Base-by-base conservation (phyloP, 2,888 invertebrate species). In the Cheilosia soror region DNA sequence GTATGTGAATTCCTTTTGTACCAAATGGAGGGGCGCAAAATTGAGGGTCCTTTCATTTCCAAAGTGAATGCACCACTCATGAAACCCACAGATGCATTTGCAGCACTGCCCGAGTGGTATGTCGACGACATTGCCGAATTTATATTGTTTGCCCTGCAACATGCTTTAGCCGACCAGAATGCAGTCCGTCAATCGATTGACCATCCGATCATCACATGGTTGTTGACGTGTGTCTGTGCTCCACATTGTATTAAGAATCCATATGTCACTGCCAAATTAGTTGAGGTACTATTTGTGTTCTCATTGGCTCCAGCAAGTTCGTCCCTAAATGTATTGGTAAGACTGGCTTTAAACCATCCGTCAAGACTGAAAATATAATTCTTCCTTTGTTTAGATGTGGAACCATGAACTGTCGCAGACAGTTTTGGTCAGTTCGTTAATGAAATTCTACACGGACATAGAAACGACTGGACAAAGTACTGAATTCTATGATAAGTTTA, bases 401-500 rank as follows among this genome's bases (percentile, higher is more conserved):
- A 95, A 96, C 87, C 98, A 98, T 91, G 96, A 96, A 68, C 93
- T 98, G 85, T 96, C 97, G 5, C 96, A 96, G 89, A 95, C 95
- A 3, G 94, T 95, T 79, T 93, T 99, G 80, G 97, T 98, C 0
- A 96, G 97, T 88, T 96, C 97, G 20, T 94, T 99, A 47, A 98
- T 99, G 98, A 97, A 97, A 93, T 99, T 99, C 93, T 99, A 99
- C 93, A 98, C 98, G 89, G 98, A 98, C 89, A 97, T 99, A 73
- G 99, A 99, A 93, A 97, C 97, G 11, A 99, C 99, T 9, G 99
- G 99, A 9, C 97, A 98, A 88, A 98, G 97, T 92, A 98, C 98
- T 42, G 99, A 99, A 93, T 99, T 99, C 93, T 99, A 99, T 90
- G 99, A 99, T 93, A 99, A 99, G 93, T 99, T 99, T 93, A 98